These are phyloP conservation scores for Falco biarmicus DNA, from an alignment of 2,797 vertebrate species.

Conservation along the genomic window DNA sequence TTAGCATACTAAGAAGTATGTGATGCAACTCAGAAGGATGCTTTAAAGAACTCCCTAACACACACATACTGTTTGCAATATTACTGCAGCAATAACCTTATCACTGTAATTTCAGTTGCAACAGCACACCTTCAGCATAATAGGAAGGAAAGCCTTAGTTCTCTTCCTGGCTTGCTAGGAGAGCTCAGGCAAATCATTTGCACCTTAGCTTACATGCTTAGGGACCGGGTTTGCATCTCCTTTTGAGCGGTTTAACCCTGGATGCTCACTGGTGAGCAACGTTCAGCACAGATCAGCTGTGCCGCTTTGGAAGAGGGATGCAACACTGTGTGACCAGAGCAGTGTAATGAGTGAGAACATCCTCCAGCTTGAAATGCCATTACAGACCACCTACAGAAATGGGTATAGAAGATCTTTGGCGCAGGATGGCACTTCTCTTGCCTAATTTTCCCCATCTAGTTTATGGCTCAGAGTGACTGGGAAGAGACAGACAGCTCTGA, in stretches of 20 bases:
- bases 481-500: not conserved
- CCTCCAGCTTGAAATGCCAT: not conserved
- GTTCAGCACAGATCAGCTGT: not conserved
- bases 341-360: fast-evolving
- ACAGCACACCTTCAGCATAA: not conserved
- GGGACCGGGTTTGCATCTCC: not conserved
- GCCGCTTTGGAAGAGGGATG: not conserved
- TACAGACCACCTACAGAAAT: not conserved
- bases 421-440: not conserved
- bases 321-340: not conserved
- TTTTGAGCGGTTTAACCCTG: not conserved
- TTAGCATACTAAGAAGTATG: not conserved
- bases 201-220: not conserved
- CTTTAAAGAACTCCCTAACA: not conserved
- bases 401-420: not conserved
- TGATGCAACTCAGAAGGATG: not conserved
- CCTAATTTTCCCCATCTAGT: not conserved
- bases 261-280: not conserved
- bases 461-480: not conserved
- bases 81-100: not conserved
- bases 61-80: not conserved
- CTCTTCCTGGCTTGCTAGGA: not conserved
- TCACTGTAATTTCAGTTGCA: not conserved
- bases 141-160: not conserved
- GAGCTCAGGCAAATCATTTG: not conserved